Conservation (phyloP, 2,113 vertebrate genomes). For the Micromys minutus region DNA sequence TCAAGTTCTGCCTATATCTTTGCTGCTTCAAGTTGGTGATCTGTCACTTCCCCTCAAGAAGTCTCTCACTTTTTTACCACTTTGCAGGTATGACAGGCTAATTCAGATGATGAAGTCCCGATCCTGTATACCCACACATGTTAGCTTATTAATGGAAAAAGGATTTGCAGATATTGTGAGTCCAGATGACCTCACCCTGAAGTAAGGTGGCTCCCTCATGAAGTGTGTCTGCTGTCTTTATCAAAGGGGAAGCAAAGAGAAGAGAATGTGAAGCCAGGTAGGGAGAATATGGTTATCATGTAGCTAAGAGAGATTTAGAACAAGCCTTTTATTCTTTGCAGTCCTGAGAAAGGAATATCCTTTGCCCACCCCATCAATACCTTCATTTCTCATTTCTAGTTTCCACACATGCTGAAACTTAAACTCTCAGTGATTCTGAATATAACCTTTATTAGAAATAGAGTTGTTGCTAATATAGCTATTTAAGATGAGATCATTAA, state of each 20-base stretch:
- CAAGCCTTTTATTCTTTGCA: background rate
- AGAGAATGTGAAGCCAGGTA: background rate
- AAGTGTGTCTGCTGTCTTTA: background rate
- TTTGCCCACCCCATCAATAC: no score
- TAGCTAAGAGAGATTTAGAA: background rate
- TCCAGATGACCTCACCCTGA: background rate
- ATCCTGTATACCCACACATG: background rate
- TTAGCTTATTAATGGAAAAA: background rate
- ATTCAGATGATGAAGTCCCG: background rate
- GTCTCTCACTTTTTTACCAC: background rate
- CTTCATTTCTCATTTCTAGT: background rate
- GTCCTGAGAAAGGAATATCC: background rate
- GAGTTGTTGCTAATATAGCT: background rate
- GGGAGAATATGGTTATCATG: background rate
- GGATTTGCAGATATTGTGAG: background rate
- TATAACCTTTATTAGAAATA: background rate
- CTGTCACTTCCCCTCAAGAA: background rate
- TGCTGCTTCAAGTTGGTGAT: background rate
- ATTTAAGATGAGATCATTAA: background rate
- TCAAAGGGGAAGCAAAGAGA: background rate
- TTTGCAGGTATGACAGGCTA: background rate
- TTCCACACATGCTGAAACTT: background rate
- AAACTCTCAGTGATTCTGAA: background rate
- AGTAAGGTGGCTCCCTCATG: background rate
- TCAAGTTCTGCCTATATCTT: background rate